A percentile compares a stretch with the other conserved stretches of the same genome.
Conservation (phyloP, 2,113 vertebrate species). For the Tretioscincus oriximinensis region DNA sequence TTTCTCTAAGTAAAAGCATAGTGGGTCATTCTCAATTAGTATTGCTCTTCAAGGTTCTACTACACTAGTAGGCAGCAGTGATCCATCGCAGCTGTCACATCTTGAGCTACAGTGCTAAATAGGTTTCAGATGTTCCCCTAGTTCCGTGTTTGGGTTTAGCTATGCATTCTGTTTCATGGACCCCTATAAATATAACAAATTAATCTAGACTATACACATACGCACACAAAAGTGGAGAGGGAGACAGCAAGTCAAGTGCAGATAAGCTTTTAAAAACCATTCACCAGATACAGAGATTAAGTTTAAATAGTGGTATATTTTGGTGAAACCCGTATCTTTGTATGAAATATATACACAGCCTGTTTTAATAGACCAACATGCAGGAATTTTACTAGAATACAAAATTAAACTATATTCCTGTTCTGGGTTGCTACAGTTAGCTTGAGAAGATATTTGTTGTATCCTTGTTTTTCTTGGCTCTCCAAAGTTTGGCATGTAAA, state of each 20-base stretch:
- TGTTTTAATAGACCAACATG: conserved; percentile 1
- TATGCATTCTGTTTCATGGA: conserved; percentile 49
- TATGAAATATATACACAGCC: neutral
- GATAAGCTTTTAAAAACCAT: conserved; percentile 18
- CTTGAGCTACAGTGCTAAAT: conserved; percentile 38
- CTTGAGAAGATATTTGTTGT: conserved; percentile 67
- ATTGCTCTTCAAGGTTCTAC: neutral
- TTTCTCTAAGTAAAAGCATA: conserved; percentile 17
- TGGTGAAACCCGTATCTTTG: conserved; percentile 17
- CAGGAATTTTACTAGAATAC: conserved; percentile 40
- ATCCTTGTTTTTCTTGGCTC: conserved; percentile 67
- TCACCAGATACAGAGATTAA: neutral
- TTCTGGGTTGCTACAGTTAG: conserved; percentile 45
- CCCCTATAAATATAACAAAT: conserved; percentile 56
- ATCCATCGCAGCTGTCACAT: conserved; percentile 40
- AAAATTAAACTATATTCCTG: conserved; percentile 36
- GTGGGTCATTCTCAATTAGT: neutral
- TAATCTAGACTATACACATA: conserved; percentile 7
- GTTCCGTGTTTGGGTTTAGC: conserved; percentile 41
- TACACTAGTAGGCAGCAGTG: conserved; percentile 27
- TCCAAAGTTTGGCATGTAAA: conserved; percentile 41
- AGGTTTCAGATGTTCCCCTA: conserved; percentile 46
- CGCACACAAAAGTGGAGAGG: neutral
- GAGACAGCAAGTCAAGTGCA: conserved; percentile 12
- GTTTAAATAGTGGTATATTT: conserved; percentile 8